phyloP scores from a whole-genome alignment of 1,140 invertebrate species.

The Drosophila kepulauana region DNA sequence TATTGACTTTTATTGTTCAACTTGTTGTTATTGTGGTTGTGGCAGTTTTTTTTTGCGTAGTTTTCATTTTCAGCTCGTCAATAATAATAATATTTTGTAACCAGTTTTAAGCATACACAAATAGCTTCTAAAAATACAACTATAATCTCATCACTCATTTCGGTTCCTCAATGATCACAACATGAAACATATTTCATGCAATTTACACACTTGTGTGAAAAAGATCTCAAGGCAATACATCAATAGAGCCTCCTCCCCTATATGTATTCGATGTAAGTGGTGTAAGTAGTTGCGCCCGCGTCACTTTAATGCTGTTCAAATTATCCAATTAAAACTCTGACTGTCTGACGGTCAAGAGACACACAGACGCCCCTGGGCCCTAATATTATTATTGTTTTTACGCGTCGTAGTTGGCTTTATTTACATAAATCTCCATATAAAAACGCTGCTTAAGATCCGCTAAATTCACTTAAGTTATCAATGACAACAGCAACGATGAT shows the following conservation, averaged over 20 bases:
- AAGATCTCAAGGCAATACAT: constrained; percentile 60
- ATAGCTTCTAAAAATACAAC: constrained; percentile 45
- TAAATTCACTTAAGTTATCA: constrained; percentile 41
- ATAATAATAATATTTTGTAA: constrained; percentile 57
- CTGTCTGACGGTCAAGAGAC: constrained; percentile 42
- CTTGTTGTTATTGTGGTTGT: constrained; percentile 46
- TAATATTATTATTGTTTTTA: constrained; percentile 63
- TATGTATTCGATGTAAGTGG: constrained; percentile 11
- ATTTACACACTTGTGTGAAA: constrained; percentile 68
- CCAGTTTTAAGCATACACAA: constrained; percentile 50
- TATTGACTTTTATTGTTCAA: constrained; percentile 48
- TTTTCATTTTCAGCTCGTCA: constrained; percentile 50
- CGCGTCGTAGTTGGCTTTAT: constrained; percentile 53
- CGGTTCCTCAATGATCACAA: constrained; percentile 4
- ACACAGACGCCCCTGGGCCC: constrained; percentile 31
- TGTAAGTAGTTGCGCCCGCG: constrained; percentile 24
- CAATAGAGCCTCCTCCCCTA: constrained; percentile 29
- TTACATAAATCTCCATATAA: constrained; percentile 78
- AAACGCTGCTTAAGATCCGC: constrained; percentile 31
- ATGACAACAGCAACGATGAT: constrained; percentile 16
- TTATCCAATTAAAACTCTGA: constrained; percentile 73
- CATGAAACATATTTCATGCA: constrained; percentile 56
- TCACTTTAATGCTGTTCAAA: constrained; percentile 57
- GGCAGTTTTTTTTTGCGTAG: constrained; percentile 50
- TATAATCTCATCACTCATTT: constrained; percentile 18